phyloP scores from a whole-genome alignment of 2,797 vertebrate species.

The Manis javanica region DNA sequence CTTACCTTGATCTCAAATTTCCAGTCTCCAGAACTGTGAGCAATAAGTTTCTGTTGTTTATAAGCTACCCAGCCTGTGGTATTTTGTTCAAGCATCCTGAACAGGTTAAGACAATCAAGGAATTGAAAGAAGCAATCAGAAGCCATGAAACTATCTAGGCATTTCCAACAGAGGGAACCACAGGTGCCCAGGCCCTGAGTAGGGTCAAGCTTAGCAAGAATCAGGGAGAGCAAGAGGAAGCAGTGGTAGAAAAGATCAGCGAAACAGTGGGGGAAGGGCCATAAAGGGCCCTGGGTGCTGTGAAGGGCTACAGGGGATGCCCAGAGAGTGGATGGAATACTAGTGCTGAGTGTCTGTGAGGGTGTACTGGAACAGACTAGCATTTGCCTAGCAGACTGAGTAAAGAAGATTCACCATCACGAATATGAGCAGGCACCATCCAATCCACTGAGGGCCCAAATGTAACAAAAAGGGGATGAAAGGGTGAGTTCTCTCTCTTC shows the following conservation, averaged over 20 bases:
- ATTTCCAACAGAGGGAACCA: neutral
- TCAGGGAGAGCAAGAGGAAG: neutral
- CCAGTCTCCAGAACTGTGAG: neutral
- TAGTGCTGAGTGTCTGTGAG: neutral
- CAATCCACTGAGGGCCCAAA: neutral
- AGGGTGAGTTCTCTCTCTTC: neutral
- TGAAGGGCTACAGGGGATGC: neutral
- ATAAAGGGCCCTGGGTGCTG: neutral
- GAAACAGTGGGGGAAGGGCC: neutral
- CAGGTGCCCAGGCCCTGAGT: neutral
- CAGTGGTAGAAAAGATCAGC: neutral
- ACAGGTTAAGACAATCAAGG: neutral
- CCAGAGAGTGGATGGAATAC: neutral
- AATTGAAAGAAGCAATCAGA: neutral
- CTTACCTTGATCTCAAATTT: neutral
- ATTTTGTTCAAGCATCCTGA: neutral
- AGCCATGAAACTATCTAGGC: neutral
- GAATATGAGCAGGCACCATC: neutral
- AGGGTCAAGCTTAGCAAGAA: neutral
- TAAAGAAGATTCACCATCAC: neutral
- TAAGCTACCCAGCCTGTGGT: neutral
- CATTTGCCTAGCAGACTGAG: slow-evolving; percentile 1
- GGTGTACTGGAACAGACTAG: neutral
- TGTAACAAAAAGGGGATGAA: neutral
- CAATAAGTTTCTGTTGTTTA: neutral